Evolutionary conservation across 2,888 invertebrate genomes (phyloP).

Genomic region (Caenorhabditis sp.): DNA sequence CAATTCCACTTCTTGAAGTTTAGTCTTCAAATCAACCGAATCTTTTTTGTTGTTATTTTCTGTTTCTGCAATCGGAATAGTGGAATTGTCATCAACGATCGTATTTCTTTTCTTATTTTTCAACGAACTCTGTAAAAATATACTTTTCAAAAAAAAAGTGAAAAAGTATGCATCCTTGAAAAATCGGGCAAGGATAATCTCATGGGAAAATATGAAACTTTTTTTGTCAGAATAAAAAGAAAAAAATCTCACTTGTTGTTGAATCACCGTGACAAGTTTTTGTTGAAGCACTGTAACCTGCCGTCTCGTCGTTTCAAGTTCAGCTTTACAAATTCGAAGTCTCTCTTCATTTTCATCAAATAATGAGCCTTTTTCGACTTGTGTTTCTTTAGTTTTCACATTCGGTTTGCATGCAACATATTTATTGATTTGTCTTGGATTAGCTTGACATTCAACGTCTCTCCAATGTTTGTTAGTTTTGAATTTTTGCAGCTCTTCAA

Average conservation of each 20-base stretch:
- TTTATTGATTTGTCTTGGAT: conserved; percentile 61
- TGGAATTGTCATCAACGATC: conserved; percentile 21
- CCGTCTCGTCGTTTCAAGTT: conserved; percentile 56
- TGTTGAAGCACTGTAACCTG: conserved; percentile 67
- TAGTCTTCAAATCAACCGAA: conserved; percentile 14
- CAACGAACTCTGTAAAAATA: conserved; percentile 4
- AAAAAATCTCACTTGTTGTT: conserved; percentile 20
- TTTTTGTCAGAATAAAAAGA: neutral
- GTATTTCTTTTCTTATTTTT: conserved; percentile 30
- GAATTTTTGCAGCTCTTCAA: conserved; percentile 32
- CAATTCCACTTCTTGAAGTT: conserved; percentile 23
- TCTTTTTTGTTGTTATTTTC: neutral
- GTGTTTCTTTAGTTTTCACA: conserved; percentile 54
- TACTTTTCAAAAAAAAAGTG: too few species aligned
- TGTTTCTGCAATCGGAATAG: neutral
- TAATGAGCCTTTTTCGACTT: conserved; percentile 65
- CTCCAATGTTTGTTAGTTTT: conserved; percentile 49
- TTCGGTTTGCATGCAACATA: conserved; percentile 67
- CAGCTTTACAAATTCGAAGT: conserved; percentile 55
- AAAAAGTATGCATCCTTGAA: neutral
- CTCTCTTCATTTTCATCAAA: conserved; percentile 61
- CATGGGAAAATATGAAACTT: neutral
- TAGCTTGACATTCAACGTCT: conserved; percentile 66
- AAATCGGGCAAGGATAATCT: neutral
- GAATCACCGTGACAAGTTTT: conserved; percentile 52